Evolutionary conservation across 2,113 vertebrate species (phyloP).

Genomic region (Paratilapia polleni): DNA sequence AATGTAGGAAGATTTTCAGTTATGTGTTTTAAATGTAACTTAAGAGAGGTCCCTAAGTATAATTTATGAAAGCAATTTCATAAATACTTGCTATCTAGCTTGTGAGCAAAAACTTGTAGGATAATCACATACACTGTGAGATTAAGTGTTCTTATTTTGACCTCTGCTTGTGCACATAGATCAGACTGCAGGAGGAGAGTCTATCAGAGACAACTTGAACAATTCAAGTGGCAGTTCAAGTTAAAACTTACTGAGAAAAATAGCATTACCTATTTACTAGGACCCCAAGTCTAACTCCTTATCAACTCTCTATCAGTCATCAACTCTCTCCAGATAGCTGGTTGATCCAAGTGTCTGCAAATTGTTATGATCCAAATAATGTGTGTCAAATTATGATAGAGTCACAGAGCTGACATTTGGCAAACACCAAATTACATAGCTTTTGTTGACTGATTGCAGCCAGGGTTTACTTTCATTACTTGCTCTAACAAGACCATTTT

Average conservation of each 20-base stretch:
- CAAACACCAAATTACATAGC: constrained; percentile 30
- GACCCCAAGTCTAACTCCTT: neutral
- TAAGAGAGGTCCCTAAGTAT: too few species aligned
- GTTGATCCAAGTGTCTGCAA: neutral
- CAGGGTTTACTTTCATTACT: constrained; percentile 61
- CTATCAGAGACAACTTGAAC: neutral
- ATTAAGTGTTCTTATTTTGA: too few species aligned
- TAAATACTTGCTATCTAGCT: too few species aligned
- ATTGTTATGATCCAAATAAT: constrained; percentile 26
- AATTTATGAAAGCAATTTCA: too few species aligned
- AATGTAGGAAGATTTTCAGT: too few species aligned
- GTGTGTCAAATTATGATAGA: constrained; percentile 39
- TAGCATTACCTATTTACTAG: neutral
- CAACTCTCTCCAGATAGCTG: neutral
- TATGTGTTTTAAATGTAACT: too few species aligned
- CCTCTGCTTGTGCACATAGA: too few species aligned
- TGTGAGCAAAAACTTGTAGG: too few species aligned
- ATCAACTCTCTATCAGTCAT: too few species aligned
- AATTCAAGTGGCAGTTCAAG: constrained; percentile 20
- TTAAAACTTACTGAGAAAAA: neutral
- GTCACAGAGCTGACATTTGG: constrained; percentile 20
- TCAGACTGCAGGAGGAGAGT: too few species aligned
- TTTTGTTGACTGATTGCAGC: constrained; percentile 40
- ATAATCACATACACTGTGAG: too few species aligned
- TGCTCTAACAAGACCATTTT: constrained; percentile 66